Base-by-base conservation (phyloP, 2,888 invertebrate species). In the Augochlorella aurata region DNA sequence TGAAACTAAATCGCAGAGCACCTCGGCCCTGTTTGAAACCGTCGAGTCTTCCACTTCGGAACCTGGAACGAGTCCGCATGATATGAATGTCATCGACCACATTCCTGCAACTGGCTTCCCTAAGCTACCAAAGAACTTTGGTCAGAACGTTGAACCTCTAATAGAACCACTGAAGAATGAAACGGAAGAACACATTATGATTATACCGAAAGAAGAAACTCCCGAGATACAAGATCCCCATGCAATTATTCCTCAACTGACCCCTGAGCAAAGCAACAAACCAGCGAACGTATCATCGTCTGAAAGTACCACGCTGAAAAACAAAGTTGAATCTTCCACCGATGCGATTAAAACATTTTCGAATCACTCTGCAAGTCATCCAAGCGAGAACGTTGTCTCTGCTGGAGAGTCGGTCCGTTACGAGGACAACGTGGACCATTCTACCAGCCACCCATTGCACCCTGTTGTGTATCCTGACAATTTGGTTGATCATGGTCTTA, bases 91-190 rank as follows among this genome's bases (percentile, higher is more conserved):
- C 0, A 87, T 88, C 18, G 90, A 90, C 29, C 86, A 87, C 54
- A 86, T 88, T 74, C 88, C 90, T 2, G 87, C 86, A 7, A 88
- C 88, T 0, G 74, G 89, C 5, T 85, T 88, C 50, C 89, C 90
- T 5, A 90, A 90, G 80, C 77, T 92, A 45, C 91, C 92, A 2
- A 87, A 92, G 77, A 88, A 89, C 49, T 90, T 92, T 69, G 89
- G 87, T 5, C 85, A 90, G 49, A 91, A 90, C 68, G 88, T 91
- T 1, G 91, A 91, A 61, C 91, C 92, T 0, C 47, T 91, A 3
- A 82, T 84, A 66, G 88, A 89, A 38, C 74, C 89, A 0, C 77
- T 85, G 2, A 83, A 84, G 14, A 79, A 86, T 29, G 69, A 86
- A 45, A 79, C 88, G 10, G 74, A 83, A 14, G 89, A 90, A 44